Percentiles rank a stretch among this genome's conserved stretches.
phyloP scores from a whole-genome alignment of 1,140 invertebrate species.

The Drosophila quadrilineata region DNA sequence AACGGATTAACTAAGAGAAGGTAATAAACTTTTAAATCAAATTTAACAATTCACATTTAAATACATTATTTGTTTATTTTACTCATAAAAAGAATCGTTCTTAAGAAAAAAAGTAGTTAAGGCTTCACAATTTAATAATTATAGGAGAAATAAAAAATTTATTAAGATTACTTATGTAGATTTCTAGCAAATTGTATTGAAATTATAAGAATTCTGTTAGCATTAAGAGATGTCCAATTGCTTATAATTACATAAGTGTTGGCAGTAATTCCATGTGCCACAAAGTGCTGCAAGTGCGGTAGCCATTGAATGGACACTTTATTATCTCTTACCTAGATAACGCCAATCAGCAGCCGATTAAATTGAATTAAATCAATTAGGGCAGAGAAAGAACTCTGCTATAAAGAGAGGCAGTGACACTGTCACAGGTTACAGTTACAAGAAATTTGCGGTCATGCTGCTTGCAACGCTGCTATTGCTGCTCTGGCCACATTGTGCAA shows the following conservation, averaged over 20 bases:
- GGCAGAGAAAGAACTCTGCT: no score
- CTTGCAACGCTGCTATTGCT: conserved; percentile 21
- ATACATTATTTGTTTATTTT: no score
- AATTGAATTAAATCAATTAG: conserved; percentile 50
- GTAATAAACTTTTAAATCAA: no score
- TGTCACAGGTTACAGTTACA: background rate
- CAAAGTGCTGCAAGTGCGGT: conserved; percentile 1
- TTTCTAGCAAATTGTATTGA: no score
- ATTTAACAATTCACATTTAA: no score
- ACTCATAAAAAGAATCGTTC: no score
- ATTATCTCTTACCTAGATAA: conserved; percentile 38
- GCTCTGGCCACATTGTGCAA: conserved; percentile 1
- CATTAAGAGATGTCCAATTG: background rate
- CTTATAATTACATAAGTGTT: conserved; percentile 15
- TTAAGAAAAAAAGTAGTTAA: no score
- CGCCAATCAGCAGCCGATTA: conserved; percentile 39
- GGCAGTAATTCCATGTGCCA: background rate
- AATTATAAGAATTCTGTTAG: no score
- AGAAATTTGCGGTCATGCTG: conserved; percentile 22
- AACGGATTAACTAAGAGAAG: no score
- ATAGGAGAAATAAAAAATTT: no score
- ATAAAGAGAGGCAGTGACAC: conserved; percentile 20
- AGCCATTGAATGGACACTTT: conserved; percentile 14
- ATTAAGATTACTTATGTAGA: no score
- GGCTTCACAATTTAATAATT: no score